Percentiles rank a stretch among this genome's conserved stretches.
Conservation (phyloP, 2,797 vertebrate genomes). For the Danio kyathit region DNA sequence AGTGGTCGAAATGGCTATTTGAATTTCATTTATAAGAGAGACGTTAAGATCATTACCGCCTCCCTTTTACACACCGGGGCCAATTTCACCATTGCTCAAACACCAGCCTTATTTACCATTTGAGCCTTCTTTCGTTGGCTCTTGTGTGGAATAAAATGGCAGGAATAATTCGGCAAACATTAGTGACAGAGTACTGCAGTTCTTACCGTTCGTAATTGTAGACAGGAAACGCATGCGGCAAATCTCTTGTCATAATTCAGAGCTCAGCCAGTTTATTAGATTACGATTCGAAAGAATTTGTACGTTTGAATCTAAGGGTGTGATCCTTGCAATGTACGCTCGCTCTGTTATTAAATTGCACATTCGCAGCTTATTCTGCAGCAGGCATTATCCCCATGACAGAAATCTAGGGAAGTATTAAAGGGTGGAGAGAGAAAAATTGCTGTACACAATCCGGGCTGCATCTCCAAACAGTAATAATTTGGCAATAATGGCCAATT, state of each 20-base stretch:
- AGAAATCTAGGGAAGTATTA: conserved; percentile 71
- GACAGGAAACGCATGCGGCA: background rate
- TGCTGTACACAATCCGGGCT: conserved; percentile 71
- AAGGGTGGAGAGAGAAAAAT: conserved; percentile 67
- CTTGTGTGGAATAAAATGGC: background rate
- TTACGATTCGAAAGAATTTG: conserved; percentile 35
- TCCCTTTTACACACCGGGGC: conserved; percentile 20
- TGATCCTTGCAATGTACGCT: background rate
- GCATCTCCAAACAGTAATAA: conserved; percentile 76
- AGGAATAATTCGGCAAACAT: conserved; percentile 1
- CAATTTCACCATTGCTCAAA: conserved; percentile 25
- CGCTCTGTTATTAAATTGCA: conserved; percentile 39
- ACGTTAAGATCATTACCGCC: conserved; percentile 60
- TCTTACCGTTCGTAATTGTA: background rate
- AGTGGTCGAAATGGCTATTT: conserved; percentile 63
- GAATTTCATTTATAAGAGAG: conserved; percentile 67
- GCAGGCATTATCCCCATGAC: conserved; percentile 53
- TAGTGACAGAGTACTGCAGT: background rate
- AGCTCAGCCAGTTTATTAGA: background rate
- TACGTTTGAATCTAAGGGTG: conserved; percentile 7
- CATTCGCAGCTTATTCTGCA: conserved; percentile 31
- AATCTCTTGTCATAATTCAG: conserved; percentile 27
- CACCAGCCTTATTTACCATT: conserved; percentile 24
- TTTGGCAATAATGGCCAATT: conserved; percentile 74
- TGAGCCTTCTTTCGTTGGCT: conserved; percentile 32